These are phyloP conservation scores for Meandrina meandrites DNA, from an alignment of 92 coral and sea anemone genomes.

Conservation along the genomic window DNA sequence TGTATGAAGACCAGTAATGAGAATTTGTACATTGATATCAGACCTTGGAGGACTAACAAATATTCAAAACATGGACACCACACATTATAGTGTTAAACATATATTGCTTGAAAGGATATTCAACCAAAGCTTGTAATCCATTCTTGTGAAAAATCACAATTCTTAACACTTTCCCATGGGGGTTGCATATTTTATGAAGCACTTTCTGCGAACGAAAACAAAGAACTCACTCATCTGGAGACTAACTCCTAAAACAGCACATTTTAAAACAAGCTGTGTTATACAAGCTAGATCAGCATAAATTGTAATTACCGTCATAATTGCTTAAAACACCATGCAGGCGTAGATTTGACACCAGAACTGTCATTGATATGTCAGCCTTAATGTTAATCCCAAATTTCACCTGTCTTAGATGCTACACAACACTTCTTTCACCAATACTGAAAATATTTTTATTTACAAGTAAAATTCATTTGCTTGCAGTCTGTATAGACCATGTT, in stretches of 20 bases:
- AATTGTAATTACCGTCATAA: background rate
- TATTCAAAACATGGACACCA: background rate
- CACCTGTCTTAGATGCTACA: background rate
- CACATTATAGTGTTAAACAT: background rate
- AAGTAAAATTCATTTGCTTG: background rate
- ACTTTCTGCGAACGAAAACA: slow-evolving; percentile 73
- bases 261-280: background rate
- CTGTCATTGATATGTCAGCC: background rate
- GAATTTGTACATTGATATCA: background rate
- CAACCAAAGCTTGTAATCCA: slow-evolving; percentile 98
- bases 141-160: slow-evolving; percentile 99
- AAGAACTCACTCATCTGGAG: background rate
- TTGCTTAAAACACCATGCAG: background rate
- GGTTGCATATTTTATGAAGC: slow-evolving; percentile 91
- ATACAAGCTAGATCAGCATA: background rate
- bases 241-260: background rate
- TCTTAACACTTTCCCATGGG: slow-evolving; percentile 94
- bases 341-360: background rate
- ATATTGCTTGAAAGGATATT: slow-evolving; percentile 81
- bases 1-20: too few relatives aligned
- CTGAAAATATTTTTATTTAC: background rate
- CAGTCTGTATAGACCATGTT: background rate
- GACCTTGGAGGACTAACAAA: background rate
- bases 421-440: background rate
- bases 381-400: background rate